Conservation (phyloP, 2,888 invertebrate species). For the Campaea margaritaria region DNA sequence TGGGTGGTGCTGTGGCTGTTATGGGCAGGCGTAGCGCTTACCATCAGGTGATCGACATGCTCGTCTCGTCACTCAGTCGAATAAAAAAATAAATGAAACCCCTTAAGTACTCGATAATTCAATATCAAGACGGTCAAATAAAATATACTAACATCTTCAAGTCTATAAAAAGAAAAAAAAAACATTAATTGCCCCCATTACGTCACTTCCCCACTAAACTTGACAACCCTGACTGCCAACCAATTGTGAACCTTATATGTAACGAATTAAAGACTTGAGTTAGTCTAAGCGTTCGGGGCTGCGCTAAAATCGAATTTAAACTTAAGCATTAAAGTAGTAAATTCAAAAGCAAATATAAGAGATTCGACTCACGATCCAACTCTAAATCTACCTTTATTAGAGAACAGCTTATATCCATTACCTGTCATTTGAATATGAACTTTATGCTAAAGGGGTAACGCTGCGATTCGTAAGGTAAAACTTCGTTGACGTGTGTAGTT, state of each 20-base stretch:
- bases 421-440: slow-evolving; percentile 20
- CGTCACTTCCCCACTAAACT: slow-evolving; percentile 38
- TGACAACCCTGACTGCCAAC: slow-evolving; percentile 14
- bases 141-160: slow-evolving; percentile 24
- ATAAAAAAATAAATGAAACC: too few species aligned
- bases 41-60: too few species aligned
- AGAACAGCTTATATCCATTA: slow-evolving; percentile 7
- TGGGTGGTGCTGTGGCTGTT: too few species aligned
- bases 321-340: slow-evolving; percentile 23
- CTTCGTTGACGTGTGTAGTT: slow-evolving; percentile 25
- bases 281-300: background rate
- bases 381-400: slow-evolving; percentile 26
- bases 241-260: slow-evolving; percentile 11
- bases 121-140: slow-evolving; percentile 20
- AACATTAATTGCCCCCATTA: slow-evolving; percentile 38
- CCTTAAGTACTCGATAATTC: slow-evolving; percentile 18
- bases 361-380: slow-evolving; percentile 29
- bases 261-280: slow-evolving; percentile 7
- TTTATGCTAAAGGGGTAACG: slow-evolving; percentile 15
- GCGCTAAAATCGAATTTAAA: slow-evolving; percentile 21
- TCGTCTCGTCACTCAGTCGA: too few species aligned
- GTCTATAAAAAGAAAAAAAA: slow-evolving; percentile 27
- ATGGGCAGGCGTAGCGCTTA: too few species aligned
- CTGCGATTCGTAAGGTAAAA: slow-evolving; percentile 21
- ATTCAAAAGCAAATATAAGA: slow-evolving; percentile 23